Evolutionary conservation across 2,888 invertebrate genomes (phyloP).

Genomic region (Napeogenes sylphis): DNA sequence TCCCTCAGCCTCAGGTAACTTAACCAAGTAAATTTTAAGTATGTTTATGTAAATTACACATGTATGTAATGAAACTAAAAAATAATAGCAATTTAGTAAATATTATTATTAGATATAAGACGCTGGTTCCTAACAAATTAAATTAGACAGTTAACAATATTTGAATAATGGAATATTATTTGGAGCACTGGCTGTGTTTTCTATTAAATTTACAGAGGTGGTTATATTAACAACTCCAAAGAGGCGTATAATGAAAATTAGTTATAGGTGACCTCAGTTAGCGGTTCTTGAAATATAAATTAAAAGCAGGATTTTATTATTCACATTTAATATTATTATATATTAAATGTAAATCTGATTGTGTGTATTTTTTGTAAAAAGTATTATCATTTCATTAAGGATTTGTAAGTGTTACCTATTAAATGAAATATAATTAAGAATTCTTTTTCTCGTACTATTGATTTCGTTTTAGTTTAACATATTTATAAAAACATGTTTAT

Average conservation of each 20-base stretch:
- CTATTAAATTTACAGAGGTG: slow-evolving; percentile 24
- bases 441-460: too few relatives aligned
- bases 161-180: slow-evolving; percentile 15
- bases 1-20: slow-evolving; percentile 38
- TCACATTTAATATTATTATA: background rate
- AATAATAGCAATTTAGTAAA: too few relatives aligned
- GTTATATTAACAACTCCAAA: slow-evolving; percentile 26
- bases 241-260: slow-evolving; percentile 31
- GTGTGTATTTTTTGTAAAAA: too few relatives aligned
- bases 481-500: too few relatives aligned
- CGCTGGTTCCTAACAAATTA: background rate
- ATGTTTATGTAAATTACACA: too few relatives aligned
- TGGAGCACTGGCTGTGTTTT: slow-evolving; percentile 10
- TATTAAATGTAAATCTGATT: too few relatives aligned
- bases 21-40: background rate
- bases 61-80: too few relatives aligned
- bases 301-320: slow-evolving; percentile 15
- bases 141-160: background rate
- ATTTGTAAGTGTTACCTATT: too few relatives aligned
- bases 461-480: too few relatives aligned
- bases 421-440: too few relatives aligned
- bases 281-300: slow-evolving; percentile 14
- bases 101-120: too few relatives aligned
- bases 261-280: slow-evolving; percentile 18
- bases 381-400: too few relatives aligned